Evolutionary conservation across 2,113 vertebrate species (phyloP).

Genomic region (Atrichornis clamosus): DNA sequence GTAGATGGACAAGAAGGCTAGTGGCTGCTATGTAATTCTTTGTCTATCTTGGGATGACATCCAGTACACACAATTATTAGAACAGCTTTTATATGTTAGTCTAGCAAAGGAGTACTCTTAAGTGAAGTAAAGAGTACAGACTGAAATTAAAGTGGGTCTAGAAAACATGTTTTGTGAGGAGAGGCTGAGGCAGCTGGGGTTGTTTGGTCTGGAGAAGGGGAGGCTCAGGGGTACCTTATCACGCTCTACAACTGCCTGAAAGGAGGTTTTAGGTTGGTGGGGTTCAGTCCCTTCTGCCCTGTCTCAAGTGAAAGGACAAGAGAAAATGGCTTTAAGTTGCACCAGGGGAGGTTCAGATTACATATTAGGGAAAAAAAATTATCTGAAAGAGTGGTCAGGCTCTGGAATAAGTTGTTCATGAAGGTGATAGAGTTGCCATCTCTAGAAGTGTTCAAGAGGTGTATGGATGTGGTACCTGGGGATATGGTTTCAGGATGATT

Average conservation of each 20-base stretch:
- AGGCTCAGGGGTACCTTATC: background rate
- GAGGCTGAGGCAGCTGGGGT: background rate
- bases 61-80: background rate
- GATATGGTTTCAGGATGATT: background rate
- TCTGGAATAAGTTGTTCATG: background rate
- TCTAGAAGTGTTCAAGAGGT: background rate
- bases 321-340: background rate
- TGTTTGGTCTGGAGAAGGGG: background rate
- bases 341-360: background rate
- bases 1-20: background rate
- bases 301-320: background rate
- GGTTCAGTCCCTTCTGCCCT: background rate
- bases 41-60: background rate
- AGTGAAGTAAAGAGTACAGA: background rate
- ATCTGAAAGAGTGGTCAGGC: background rate
- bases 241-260: background rate
- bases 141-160: background rate
- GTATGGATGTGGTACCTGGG: background rate
- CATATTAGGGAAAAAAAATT: background rate
- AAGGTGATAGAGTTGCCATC: fast-evolving
- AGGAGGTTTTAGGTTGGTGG: background rate
- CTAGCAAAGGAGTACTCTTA: background rate
- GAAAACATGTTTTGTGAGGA: background rate
- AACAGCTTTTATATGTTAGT: background rate
- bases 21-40: background rate